phyloP scores from a whole-genome alignment of 2,797 vertebrate species.

The Urocyon cinereoargenteus region DNA sequence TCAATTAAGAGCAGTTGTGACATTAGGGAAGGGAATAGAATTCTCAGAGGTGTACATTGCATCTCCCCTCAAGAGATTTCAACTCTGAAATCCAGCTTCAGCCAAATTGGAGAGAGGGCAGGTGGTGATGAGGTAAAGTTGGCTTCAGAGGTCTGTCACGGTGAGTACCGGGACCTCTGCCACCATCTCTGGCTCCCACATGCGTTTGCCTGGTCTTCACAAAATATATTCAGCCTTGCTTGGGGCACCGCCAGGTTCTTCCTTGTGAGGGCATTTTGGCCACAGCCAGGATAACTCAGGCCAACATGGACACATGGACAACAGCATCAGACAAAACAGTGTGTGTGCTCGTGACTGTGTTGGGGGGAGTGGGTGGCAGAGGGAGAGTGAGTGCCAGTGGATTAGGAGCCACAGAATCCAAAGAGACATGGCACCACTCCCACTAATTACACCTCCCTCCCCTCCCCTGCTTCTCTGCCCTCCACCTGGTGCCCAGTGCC shows the following conservation, averaged over 20 bases:
- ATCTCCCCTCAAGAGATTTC: not conserved
- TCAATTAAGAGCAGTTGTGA: not conserved
- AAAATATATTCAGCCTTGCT: not conserved
- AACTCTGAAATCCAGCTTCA: not conserved
- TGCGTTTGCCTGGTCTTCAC: not conserved
- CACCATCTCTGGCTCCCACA: not conserved
- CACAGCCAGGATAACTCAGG: not conserved
- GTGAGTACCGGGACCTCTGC: not conserved
- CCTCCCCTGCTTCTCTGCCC: not conserved
- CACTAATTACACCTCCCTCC: not conserved
- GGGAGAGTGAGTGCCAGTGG: not conserved
- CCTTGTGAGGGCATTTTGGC: not conserved
- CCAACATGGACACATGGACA: not conserved
- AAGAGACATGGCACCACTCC: not conserved
- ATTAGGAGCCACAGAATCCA: not conserved
- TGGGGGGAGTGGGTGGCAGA: not conserved
- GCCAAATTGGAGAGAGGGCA: not conserved
- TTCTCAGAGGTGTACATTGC: not conserved
- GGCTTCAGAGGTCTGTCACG: not conserved
- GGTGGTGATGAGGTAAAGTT: not conserved
- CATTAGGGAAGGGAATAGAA: not conserved
- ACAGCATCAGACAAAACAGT: not conserved
- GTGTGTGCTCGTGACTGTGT: not conserved
- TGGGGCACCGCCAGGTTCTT: not conserved
- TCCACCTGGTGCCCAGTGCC: not conserved